These are phyloP conservation scores for Cryptus viduatorius DNA, from an alignment of 2,888 invertebrate species.

Conservation along the genomic window DNA sequence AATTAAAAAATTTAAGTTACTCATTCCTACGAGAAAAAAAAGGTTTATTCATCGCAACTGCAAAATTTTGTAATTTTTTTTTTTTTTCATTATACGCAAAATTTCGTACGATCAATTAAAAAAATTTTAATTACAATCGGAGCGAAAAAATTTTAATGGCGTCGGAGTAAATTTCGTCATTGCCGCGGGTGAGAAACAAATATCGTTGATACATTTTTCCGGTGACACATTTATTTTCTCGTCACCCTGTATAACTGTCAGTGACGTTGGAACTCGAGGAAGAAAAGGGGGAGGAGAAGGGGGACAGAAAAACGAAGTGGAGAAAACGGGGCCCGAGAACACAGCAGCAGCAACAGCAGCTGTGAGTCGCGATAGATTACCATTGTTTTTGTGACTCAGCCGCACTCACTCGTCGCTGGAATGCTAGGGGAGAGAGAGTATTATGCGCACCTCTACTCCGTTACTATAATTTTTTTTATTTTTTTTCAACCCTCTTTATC, in stretches of 20 bases:
- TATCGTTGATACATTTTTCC: conserved; percentile 6
- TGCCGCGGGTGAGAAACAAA: background rate
- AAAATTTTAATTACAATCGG: background rate
- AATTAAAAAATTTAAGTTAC: no score
- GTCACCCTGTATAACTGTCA: conserved; percentile 50
- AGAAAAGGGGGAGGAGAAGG: conserved; percentile 21
- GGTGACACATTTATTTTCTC: conserved; percentile 35
- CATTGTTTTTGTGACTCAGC: conserved; percentile 81
- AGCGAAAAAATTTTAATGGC: background rate
- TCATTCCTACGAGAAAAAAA: no score
- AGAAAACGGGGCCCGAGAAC: conserved; percentile 67
- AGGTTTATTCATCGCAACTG: no score
- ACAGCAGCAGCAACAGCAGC: conserved; percentile 76
- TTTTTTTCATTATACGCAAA: no score
- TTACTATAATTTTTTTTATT: conserved; percentile 47
- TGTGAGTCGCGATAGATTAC: conserved; percentile 77
- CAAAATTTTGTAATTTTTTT: no score
- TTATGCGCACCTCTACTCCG: conserved; percentile 56
- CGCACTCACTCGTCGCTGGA: conserved; percentile 68
- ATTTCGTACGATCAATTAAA: no score
- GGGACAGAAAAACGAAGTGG: conserved; percentile 19
- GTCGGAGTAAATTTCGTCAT: background rate
- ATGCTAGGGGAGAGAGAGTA: conserved; percentile 59
- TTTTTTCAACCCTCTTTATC: conserved; percentile 43
- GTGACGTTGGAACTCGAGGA: conserved; percentile 36